phyloP scores from a whole-genome alignment of 2,113 vertebrate species.

The Triplophysa tibetana region DNA sequence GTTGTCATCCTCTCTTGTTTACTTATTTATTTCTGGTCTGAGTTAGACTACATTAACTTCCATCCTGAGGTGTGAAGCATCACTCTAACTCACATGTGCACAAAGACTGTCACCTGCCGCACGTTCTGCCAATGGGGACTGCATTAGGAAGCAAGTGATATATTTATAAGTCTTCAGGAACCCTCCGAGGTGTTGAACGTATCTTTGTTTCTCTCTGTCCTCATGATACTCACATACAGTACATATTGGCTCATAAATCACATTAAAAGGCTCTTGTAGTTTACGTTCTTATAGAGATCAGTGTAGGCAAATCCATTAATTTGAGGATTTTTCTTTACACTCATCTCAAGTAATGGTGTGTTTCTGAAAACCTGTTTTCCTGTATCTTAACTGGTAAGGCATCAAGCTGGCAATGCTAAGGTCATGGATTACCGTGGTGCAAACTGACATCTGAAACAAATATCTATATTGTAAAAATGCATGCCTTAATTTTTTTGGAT shows the following conservation, averaged over 20 bases:
- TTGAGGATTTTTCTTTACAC: slow-evolving; percentile 42
- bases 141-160: slow-evolving; percentile 66
- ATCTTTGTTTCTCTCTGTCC: slow-evolving; percentile 38
- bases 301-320: slow-evolving; percentile 46
- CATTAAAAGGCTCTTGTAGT: slow-evolving; percentile 61
- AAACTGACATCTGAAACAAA: no score
- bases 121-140: slow-evolving; percentile 1
- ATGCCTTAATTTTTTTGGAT: no score
- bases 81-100: not conserved
- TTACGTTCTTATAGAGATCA: slow-evolving; percentile 59
- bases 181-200: slow-evolving; percentile 15
- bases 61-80: slow-evolving; percentile 28
- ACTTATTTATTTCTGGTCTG: slow-evolving; percentile 26
- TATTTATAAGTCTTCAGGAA: slow-evolving; percentile 66
- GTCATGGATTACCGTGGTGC: no score
- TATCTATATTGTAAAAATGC: no score
- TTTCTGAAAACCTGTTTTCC: slow-evolving; percentile 11
- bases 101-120: slow-evolving; percentile 13
- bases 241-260: slow-evolving; percentile 45
- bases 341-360: slow-evolving; percentile 47
- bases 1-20: not conserved
- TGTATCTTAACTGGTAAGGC: not conserved
- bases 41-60: slow-evolving; percentile 50
- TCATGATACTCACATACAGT: slow-evolving; percentile 1
- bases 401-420: no score